Conservation (phyloP, 2,113 vertebrate genomes). For the Gnathonemus echidnorhynchus region DNA sequence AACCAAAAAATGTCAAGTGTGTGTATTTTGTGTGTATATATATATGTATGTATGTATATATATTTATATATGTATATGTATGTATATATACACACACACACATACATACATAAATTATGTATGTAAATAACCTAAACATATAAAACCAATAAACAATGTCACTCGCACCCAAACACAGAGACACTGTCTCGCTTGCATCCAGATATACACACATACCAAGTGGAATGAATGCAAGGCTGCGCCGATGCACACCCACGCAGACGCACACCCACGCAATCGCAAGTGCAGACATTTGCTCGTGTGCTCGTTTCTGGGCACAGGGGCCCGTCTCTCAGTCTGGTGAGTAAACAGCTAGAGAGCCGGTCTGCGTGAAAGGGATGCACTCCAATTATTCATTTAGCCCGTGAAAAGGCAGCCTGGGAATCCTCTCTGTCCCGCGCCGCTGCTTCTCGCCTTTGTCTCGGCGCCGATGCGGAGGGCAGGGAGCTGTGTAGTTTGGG, state of each 20-base stretch:
- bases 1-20: not conserved
- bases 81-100: no score
- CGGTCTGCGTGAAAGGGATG: not conserved
- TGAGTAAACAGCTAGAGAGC: not conserved
- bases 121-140: no score
- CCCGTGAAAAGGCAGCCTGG: not conserved
- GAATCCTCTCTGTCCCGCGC: not conserved
- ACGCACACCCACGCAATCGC: not conserved
- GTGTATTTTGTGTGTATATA: not conserved
- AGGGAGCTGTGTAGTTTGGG: not conserved
- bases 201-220: not conserved
- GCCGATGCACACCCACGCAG: not conserved
- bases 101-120: no score
- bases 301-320: not conserved
- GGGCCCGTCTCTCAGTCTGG: not conserved
- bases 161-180: not conserved
- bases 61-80: no score
- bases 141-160: no score
- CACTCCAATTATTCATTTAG: slow-evolving; percentile 17
- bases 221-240: not conserved
- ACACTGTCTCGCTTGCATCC: not conserved
- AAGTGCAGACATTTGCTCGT: not conserved
- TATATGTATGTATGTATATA: no score
- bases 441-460: not conserved
- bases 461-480: not conserved